A percentile compares a stretch with the other conserved stretches of the same genome.
These are phyloP conservation scores for Otocyon megalotis DNA, from an alignment of 2,113 vertebrate genomes.

Conservation along the genomic window DNA sequence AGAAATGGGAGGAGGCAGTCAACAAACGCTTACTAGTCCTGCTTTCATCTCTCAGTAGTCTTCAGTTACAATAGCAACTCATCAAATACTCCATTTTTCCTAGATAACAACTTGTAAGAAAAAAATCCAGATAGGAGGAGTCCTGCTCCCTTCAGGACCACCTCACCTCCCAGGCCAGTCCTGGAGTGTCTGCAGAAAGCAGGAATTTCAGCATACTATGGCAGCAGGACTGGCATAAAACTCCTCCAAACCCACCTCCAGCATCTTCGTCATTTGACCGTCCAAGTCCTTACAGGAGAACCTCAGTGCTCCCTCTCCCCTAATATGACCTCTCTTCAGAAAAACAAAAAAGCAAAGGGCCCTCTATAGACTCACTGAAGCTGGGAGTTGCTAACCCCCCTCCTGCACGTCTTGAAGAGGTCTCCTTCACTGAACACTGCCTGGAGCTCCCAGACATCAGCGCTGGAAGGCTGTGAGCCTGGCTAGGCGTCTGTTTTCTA, in stretches of 20 bases:
- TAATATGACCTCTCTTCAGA: neutral
- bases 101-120: neutral
- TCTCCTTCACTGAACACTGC: no score
- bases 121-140: no score
- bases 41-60: accelerated
- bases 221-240: neutral
- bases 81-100: no score
- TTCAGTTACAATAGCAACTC: neutral
- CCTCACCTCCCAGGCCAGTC: neutral
- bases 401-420: accelerated
- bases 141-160: neutral
- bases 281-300: neutral
- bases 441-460: neutral
- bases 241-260: neutral
- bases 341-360: neutral
- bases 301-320: neutral
- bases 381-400: no score
- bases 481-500: neutral
- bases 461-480: accelerated
- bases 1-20: accelerated
- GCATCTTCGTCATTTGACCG: neutral
- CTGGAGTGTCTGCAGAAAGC: neutral
- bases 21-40: accelerated
- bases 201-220: accelerated
- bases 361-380: accelerated